Evolutionary conservation across 2,113 vertebrate species (phyloP), one percentile per base, ranked within the genome.

Genomic region (Prolemur simus): DNA sequence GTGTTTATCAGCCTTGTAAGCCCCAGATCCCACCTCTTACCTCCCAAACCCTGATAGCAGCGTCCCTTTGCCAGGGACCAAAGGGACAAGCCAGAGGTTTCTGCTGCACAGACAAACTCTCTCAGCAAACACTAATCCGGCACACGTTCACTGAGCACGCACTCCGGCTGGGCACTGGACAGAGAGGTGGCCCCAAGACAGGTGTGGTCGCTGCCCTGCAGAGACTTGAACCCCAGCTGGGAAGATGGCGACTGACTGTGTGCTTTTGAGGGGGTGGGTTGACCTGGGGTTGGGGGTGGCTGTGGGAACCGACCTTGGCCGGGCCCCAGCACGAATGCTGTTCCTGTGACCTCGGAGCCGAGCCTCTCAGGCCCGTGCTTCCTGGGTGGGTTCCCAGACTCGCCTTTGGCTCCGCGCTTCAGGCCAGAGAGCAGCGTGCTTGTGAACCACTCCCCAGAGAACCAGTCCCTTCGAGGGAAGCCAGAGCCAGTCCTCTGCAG

Each of bases 261-360:
- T 12, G 87, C 64, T 78, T 89, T 29, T 6, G 39, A 18, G n/a
- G 20, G 52, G 27, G 4, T 3, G 29, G 27, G 39, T 23, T 64
- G 80, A 39, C 63, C 21, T 21, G 29, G n/a, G 49, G 37, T 7
- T 29, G 25, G 32, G 14, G 8, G 4, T 49, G 68, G 64, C 64
- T 27, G 0, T 82, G 63, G 42, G 64, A 84, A 32, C 52, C 37
- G 27, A 29, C 60, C 34, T 21, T 64, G 89, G 25, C 20, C 2
- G 10, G 23, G 18, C n/a, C 5, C 39, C 10, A 3, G n/a, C 0
- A 0, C 11, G 7, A 54, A 76, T 23, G 11, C n/a, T 0, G 0
- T 5, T 15, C 83, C 29, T 32, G 18, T 45, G 82, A 63, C 20
- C 60, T 29, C 56, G n/a, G 34, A 80, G 37, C 18, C 27, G n/a